Base-by-base conservation (phyloP, 1,140 invertebrate species). In the Tachypleus tridentatus region DNA sequence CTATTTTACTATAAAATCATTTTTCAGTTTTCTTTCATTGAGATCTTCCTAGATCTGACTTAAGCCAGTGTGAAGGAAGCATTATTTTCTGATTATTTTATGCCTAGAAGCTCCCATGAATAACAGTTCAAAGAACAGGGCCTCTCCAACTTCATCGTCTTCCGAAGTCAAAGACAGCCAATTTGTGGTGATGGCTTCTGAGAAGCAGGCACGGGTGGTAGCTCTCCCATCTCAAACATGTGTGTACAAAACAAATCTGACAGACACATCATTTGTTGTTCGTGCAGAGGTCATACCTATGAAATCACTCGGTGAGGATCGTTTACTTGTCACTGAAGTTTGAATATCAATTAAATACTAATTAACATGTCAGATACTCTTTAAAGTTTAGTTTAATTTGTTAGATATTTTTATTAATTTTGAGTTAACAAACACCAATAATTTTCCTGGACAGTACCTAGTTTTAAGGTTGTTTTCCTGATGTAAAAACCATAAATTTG, bases 171-270 rank as follows among this genome's bases (percentile, higher is more conserved):
- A 82, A 65, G 93, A 97, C 79, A 82, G 88, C 69, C 94, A 97
- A 82, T 95, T 92, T 79, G 88, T 92, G 60, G 89, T 95, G 11
- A 84, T 97, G 65, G 87, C 87, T 63, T 95, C 92, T 58, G 93
- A 97, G 78, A 97, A 96, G 77, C 92, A 97, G 79, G 92, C 92
- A 61, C 84, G 93, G 75, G 90, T 97, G 62, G 87, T 96, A 59
- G 90, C 91, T 67, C 82, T 97, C 72, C 94, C 94, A 67, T 94
- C 91, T 64, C 94, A 97, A 77, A 75, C 76, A 52, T 79, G 76
- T 74, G 72, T 76, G 52, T 77, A 77, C 69, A 80, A 80, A 70
- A 74, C 74, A 5, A 95, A 89, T 65, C 79, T 96, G 85, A 77
- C 78, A 56, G 79, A 80, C 71, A 85, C 86, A 59, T 88, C 93